Evolutionary conservation across 2,113 vertebrate species (phyloP), one percentile per base, ranked within the genome.

Genomic region (Psittacus erithacus): DNA sequence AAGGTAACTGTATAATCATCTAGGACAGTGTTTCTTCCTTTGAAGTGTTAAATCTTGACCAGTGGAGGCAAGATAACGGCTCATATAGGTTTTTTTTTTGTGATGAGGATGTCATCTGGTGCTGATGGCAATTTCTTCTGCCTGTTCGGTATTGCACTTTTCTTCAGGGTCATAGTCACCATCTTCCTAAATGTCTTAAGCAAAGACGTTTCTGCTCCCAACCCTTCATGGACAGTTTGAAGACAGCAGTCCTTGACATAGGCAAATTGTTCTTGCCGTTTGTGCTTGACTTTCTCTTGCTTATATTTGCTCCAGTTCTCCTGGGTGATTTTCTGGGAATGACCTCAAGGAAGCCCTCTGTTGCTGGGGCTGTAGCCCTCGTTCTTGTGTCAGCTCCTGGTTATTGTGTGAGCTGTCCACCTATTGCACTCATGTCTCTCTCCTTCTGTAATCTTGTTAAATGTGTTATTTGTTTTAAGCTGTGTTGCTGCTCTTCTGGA

Each of bases 1-100:
- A 67, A 76, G 76, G 67, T 88, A 81, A 49, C 60, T 64, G 33
- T 79, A 17, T 93, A 88, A 94, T 96, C 92, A 81, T 55, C 68
- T 70, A 2, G 75, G 77, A 52, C 60, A 83, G 13, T 28, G 22
- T 73, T 88, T 74, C 17, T 55, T 86, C 35, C 35, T 88, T 64
- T 78, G 53, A 81, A 68, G 60, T 50, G 59, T 90, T 82, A 77
- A 49, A 74, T 94, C 85, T 74, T 88, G 68, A 86, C 90, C 65
- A 62, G 73, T 44, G 43, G 62, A 88, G 52, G 64, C 23, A 92
- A 92, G 84, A 59, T 69, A 73, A 85, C 3, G 9, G 50, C 29
- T 70, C 38, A 3, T 20, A 31, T 55, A 46, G 5, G 29, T n/a
- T 1, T 13, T 24, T 85, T 65, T 64, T 67, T 86, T 77, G 57